phyloP scores from a whole-genome alignment of 2,113 vertebrate genomes.

The Formicarius rufipectus region DNA sequence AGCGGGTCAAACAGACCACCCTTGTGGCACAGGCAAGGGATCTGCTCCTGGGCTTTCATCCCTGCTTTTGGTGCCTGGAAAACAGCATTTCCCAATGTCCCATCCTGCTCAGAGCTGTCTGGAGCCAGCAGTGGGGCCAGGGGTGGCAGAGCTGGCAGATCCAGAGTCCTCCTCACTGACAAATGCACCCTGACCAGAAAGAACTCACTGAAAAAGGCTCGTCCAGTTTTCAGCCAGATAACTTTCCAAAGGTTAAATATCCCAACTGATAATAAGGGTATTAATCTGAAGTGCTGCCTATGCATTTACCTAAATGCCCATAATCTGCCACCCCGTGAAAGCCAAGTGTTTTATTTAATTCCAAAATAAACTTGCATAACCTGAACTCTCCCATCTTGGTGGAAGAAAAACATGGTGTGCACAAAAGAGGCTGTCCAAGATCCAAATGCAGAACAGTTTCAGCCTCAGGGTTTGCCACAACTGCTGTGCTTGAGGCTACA shows the following conservation, averaged over 20 bases:
- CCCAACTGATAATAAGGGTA: background rate
- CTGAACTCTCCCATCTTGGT: background rate
- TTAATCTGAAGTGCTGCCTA: background rate
- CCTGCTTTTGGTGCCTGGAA: background rate
- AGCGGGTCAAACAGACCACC: background rate
- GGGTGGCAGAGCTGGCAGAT: background rate
- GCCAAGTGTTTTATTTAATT: slow-evolving; percentile 9
- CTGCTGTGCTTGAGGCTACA: slow-evolving; percentile 9
- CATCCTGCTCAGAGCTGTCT: background rate
- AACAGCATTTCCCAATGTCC: background rate
- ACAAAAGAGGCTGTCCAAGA: background rate
- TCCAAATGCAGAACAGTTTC: background rate
- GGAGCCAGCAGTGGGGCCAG: background rate
- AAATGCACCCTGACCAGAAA: too few relatives aligned
- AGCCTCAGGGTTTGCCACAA: slow-evolving; percentile 10
- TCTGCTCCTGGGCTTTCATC: background rate
- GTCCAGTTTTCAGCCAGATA: background rate
- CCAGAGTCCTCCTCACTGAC: background rate
- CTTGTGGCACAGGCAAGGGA: background rate
- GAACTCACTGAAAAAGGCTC: background rate
- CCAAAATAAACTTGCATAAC: background rate
- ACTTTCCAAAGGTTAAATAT: slow-evolving; percentile 13
- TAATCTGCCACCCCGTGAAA: background rate
- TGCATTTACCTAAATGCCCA: background rate
- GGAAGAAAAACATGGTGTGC: background rate